These are phyloP conservation scores for Lucinisca nassula DNA, from an alignment of 2,888 invertebrate genomes.

Conservation along the genomic window DNA sequence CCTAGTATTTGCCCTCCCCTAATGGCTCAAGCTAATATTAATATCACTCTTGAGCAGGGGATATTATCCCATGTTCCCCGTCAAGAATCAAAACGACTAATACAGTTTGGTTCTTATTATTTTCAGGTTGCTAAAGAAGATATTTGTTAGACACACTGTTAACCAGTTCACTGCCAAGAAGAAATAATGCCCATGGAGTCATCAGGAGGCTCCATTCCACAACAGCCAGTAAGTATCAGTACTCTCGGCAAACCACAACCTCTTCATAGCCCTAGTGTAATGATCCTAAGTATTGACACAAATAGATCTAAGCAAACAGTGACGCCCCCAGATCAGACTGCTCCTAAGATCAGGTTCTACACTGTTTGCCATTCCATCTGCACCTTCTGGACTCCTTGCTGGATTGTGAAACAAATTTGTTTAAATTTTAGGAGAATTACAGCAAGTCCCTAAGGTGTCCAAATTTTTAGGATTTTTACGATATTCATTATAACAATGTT, in stretches of 20 bases:
- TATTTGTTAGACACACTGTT: background rate
- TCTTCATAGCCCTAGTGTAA: background rate
- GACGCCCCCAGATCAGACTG: background rate
- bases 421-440: background rate
- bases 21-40: background rate
- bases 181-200: constrained; percentile 2
- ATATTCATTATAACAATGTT: background rate
- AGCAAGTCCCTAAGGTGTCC: too few species aligned
- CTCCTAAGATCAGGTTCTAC: background rate
- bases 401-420: background rate
- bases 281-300: background rate
- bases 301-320: background rate
- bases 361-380: background rate
- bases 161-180: background rate
- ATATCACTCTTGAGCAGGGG: too few species aligned
- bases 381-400: background rate
- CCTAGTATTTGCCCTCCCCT: too few species aligned
- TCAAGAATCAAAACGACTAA: background rate
- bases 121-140: background rate
- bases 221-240: background rate
- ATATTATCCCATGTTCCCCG: background rate
- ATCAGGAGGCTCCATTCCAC: background rate
- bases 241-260: background rate
- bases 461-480: background rate
- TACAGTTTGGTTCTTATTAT: background rate